phyloP scores from a whole-genome alignment of 53 echinoderm and acorn worm species.

The Hippasteria phrygiana region DNA sequence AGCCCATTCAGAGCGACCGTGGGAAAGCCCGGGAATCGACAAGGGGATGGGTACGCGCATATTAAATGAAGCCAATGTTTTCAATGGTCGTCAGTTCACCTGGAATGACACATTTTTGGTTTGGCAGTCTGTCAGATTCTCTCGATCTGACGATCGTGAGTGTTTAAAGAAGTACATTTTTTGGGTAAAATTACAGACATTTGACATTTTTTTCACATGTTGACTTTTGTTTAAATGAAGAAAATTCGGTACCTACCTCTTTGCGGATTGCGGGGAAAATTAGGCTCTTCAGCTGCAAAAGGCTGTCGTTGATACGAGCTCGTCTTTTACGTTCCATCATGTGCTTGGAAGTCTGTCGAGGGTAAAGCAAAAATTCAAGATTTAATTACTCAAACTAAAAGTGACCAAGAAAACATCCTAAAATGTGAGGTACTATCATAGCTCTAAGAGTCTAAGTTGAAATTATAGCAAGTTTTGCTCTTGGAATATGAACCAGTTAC shows the following conservation, averaged over 20 bases:
- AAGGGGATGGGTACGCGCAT: not conserved
- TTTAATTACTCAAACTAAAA: not conserved
- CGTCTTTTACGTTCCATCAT: slow-evolving; percentile 89
- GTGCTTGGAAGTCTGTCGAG: slow-evolving; percentile 91
- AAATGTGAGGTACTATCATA: too few relatives aligned
- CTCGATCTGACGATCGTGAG: not conserved
- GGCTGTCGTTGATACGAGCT: slow-evolving; percentile 96
- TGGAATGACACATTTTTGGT: slow-evolving; percentile 3
- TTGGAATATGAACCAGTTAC: too few relatives aligned
- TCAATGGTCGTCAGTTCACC: not conserved
- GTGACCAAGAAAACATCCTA: too few relatives aligned
- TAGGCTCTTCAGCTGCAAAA: slow-evolving; percentile 88
- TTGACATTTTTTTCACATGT: too few relatives aligned
- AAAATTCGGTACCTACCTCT: slow-evolving; percentile 76
- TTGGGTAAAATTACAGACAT: not conserved
- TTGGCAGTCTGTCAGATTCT: not conserved
- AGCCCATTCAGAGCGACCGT: slow-evolving; percentile 44
- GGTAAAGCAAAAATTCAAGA: slow-evolving; percentile 2
- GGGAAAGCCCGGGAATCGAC: slow-evolving; percentile 32
- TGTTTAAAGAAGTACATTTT: not conserved
- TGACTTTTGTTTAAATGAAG: too few relatives aligned
- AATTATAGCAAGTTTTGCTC: too few relatives aligned
- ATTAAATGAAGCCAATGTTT: not conserved
- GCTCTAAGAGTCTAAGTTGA: too few relatives aligned
- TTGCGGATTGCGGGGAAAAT: slow-evolving; percentile 88